phyloP scores from a whole-genome alignment of 1,140 invertebrate genomes.

The Telenomus remus region DNA sequence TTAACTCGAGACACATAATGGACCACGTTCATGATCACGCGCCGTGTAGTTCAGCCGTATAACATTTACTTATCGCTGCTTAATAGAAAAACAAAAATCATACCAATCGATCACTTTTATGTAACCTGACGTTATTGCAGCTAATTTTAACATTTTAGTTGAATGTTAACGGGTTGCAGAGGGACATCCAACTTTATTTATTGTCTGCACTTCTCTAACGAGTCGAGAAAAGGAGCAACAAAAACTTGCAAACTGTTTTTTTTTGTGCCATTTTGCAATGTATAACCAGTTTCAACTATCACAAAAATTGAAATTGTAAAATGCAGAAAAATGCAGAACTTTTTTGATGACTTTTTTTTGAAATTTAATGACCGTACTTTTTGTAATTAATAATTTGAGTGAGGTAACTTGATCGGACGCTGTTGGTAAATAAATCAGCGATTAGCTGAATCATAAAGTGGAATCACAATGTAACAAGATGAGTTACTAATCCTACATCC shows the following conservation, averaged over 20 bases:
- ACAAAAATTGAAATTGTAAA: no score
- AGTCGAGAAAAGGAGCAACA: no score
- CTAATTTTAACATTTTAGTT: constrained; percentile 14
- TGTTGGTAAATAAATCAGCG: not conserved
- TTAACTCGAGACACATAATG: constrained; percentile 41
- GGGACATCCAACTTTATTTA: not conserved
- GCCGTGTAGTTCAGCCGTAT: constrained; percentile 39
- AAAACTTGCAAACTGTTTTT: no score
- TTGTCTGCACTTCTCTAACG: not conserved
- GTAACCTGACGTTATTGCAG: constrained; percentile 20
- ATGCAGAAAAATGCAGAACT: no score
- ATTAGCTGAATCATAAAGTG: constrained; percentile 13
- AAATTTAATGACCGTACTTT: no score
- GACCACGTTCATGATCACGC: constrained; percentile 37
- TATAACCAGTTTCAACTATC: no score
- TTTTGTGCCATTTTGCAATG: no score
- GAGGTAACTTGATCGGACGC: no score
- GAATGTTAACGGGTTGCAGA: not conserved
- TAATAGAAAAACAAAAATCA: constrained; percentile 26
- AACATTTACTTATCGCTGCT: constrained; percentile 45
- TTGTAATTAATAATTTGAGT: no score
- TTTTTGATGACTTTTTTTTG: no score
- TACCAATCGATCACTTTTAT: constrained; percentile 24
- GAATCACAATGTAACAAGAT: constrained; percentile 31
- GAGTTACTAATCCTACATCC: constrained; percentile 37